These are phyloP conservation scores for Alosa alosa DNA, from an alignment of 2,113 vertebrate genomes.

Conservation along the genomic window DNA sequence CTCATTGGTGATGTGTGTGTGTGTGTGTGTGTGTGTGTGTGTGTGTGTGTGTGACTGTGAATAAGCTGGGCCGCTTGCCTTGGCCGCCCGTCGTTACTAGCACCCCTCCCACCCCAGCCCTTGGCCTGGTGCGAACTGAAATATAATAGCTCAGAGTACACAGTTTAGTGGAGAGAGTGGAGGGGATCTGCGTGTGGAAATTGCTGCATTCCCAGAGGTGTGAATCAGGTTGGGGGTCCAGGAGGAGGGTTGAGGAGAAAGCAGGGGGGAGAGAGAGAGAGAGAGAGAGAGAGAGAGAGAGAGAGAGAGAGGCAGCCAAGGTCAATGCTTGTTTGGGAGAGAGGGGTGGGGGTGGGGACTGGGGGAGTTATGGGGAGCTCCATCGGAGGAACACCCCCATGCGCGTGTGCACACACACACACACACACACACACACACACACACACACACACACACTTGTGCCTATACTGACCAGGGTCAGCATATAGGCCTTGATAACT, in stretches of 20 bases:
- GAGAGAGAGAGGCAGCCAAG: neutral
- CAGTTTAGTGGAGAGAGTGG: conserved; percentile 71
- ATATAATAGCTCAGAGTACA: conserved; percentile 65
- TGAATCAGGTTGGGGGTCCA: conserved; percentile 46
- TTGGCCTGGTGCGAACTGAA: conserved; percentile 52
- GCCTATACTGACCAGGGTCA: neutral
- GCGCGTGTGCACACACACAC: neutral
- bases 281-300: neutral
- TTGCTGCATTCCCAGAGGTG: conserved; percentile 53
- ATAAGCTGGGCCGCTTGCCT: neutral
- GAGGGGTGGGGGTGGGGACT: conserved; percentile 20
- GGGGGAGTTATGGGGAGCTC: conserved; percentile 26
- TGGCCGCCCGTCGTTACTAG: neutral
- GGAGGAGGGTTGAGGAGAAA: neutral
- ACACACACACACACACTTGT: neutral
- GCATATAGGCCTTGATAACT: neutral
- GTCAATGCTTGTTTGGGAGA: conserved; percentile 21
- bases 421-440: neutral
- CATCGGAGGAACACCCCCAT: neutral
- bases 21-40: neutral
- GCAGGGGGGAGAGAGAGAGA: neutral
- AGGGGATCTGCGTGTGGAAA: conserved; percentile 63
- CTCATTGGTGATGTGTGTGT: neutral
- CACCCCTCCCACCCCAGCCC: neutral
- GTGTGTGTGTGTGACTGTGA: neutral